Base-by-base conservation (phyloP, 1,140 invertebrate species). In the Dreissena rostriformis region DNA sequence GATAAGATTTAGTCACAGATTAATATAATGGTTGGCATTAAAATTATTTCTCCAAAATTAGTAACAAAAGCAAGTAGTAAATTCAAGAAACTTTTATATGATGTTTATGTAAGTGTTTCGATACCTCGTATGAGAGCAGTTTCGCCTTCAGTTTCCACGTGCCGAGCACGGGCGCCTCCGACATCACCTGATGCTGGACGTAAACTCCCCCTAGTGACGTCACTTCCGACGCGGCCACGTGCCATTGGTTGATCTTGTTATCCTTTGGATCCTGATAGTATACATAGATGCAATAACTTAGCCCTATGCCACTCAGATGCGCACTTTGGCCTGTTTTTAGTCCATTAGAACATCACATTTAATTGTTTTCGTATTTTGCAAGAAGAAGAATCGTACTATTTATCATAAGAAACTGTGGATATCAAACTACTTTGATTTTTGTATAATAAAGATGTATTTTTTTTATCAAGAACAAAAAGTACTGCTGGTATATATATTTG, bases 201-300 rank as follows among this genome's bases (percentile, higher is more conserved):
- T 82, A 84, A 7, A 90, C 87, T 11, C 88, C 88, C 67, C 77
- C 82, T 8, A 65, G 29, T 2, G 24, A 11, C 17, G 24, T 82
- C 82, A 63, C 65, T 28, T 81, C 73, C 29, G 17, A 77, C 17
- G 52, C 77, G 55, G 57, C 72, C n/a, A 84, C 61, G 12, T 79
- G 71, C 87, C 86, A 89, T 66, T 88, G 88, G 55, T 85, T 86
- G n/a, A 90, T 89, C 52, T 87, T 89, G 80, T 89, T 90, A 19
- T 72, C 78, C 7, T 84, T 82, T 17, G 89, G 86, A 67, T 90
- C 90, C 87, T 89, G 51, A 49, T 73, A 71, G 22, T 24, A 61
- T n/a, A 61, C 17, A 19, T n/a, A 61, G 22, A 61, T 61, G 22
- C 11, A 61, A 61, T n/a, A 19, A 61, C 17, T n/a, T 61, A 61